Evolutionary conservation across 2,888 invertebrate genomes (phyloP), one percentile per base, ranked within the genome.

Genomic region (Spilosoma lubricipeda): DNA sequence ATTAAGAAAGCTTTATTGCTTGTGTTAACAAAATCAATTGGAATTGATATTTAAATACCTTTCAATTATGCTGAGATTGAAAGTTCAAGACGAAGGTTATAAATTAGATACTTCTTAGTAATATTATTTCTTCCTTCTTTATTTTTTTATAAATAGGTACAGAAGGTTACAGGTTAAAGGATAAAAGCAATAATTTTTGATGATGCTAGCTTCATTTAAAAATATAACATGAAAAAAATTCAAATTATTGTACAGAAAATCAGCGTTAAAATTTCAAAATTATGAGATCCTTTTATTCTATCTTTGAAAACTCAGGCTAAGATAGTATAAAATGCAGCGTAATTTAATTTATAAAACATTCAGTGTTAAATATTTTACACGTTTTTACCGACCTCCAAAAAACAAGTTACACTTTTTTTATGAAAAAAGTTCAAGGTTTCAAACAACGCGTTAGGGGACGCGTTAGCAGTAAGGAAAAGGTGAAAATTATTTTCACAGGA

Each of bases 371-470:
- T 36, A 52, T 52, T 69, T 71, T n/a, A 69, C 48, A n/a, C 48
- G 71, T 67, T 71, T 72, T 27, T 27, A 45, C 48, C 63, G 63
- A 73, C 72, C 74, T 72, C 72, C 36, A 75, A 74, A 77, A 59
- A 76, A 15, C 11, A 72, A 77, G 72, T 77, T 72, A 39, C 23
- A 33, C 30, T 39, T 39, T 77, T 75, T 73, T 82, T 52, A 72
- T 67, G 68, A 78, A 78, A 81, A 84, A 78, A 78, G 64, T 78
- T 69, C 45, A 70, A 68, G 69, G 71, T 73, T 80, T 73, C 63
- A 77, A 80, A 80, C 76, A 84, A 71, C 63, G 73, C 71, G 76
- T 76, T 77, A 56, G 23, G 77, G 82, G 82, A 77, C 77, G 27
- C 72, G 71, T 82, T 75, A 78, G 67, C 52, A 72, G 66, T 56